These are phyloP conservation scores for Clamator glandarius DNA, from an alignment of 2,797 vertebrate genomes.

Conservation along the genomic window DNA sequence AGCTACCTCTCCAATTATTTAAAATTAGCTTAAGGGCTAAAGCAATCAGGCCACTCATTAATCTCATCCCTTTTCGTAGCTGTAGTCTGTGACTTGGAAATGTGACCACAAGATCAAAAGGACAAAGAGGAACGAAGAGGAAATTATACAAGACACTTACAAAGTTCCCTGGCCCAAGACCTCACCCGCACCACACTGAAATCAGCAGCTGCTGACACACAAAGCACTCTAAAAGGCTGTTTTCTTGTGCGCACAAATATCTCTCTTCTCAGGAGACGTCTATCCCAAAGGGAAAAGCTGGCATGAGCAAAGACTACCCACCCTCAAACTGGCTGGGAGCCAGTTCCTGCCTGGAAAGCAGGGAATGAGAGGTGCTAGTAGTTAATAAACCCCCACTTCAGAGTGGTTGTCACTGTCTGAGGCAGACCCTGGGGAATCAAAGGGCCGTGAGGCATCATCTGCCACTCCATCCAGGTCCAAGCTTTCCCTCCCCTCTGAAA, in stretches of 20 bases:
- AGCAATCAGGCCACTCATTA: conserved; percentile 51
- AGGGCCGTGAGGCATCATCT: neutral
- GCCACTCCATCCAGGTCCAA: neutral
- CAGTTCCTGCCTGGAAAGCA: neutral
- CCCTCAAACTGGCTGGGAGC: neutral
- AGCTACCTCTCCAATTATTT: conserved; percentile 55
- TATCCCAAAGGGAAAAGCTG: neutral
- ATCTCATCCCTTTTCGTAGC: conserved; percentile 27
- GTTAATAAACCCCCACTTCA: neutral
- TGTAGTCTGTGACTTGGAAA: neutral
- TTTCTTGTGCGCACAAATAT: neutral
- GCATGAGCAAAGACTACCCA: neutral
- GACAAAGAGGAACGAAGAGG: conserved; percentile 24
- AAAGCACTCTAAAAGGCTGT: neutral
- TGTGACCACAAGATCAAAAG: conserved; percentile 27
- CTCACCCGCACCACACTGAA: neutral
- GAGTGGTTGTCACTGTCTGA: fast-evolving
- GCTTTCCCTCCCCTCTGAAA: neutral
- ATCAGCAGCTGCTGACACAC: neutral
- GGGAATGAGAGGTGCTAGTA: neutral
- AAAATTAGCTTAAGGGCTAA: conserved; percentile 45
- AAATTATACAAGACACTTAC: neutral
- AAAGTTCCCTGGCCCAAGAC: neutral
- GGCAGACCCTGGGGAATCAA: neutral
- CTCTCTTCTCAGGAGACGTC: neutral